These are phyloP conservation scores for Pelochelys cantorii DNA, from an alignment of 2,797 vertebrate genomes.

Conservation along the genomic window DNA sequence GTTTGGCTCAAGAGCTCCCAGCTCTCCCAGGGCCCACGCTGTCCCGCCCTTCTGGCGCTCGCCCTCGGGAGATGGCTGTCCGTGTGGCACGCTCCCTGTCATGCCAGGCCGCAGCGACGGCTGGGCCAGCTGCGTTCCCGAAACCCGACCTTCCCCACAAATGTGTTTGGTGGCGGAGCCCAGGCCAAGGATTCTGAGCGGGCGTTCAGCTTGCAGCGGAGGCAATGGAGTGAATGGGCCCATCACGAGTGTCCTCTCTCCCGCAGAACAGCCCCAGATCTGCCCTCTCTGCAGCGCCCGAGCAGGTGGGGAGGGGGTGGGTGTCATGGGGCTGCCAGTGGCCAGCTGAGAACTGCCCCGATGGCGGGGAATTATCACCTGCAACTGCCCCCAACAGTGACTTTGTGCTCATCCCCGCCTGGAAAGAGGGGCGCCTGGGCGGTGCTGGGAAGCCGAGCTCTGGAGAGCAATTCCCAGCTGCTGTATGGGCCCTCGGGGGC, in stretches of 20 bases:
- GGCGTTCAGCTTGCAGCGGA: too few species aligned
- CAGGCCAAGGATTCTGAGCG: too few species aligned
- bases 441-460: too few species aligned
- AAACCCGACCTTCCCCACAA: neutral
- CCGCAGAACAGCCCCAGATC: neutral
- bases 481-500: neutral
- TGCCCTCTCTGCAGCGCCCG: neutral
- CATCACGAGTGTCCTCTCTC: neutral
- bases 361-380: neutral
- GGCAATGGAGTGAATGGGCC: neutral
- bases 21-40: too few species aligned
- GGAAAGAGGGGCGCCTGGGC: too few species aligned
- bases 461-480: neutral
- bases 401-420: neutral
- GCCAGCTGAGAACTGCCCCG: neutral
- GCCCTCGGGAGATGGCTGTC: neutral
- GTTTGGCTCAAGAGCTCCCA: too few species aligned
- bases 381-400: neutral
- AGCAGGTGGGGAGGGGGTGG: neutral
- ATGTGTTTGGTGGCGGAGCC: neutral
- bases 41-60: neutral
- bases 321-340: neutral
- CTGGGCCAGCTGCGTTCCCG: neutral
- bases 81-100: neutral
- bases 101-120: neutral